Base-by-base conservation (phyloP, 2,797 vertebrate genomes). In the Esox masquinongy region DNA sequence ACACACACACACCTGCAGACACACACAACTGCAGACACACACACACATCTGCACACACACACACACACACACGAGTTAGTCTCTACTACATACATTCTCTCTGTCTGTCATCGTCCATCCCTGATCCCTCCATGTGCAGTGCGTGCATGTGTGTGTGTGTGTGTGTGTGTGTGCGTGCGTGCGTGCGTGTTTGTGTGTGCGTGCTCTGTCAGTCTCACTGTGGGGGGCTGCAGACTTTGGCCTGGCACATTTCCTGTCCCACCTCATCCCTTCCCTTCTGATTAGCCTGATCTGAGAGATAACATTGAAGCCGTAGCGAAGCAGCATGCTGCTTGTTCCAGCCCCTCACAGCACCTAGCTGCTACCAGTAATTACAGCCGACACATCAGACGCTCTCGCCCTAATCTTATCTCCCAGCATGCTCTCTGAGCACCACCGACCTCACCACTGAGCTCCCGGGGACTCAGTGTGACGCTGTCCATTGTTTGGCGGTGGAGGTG, bases 351-450 rank as follows among this genome's bases (percentile, higher is more conserved):
- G 36, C 24, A 8, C 47, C 47, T 15, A 14, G 7, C 69, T 17
- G 43, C 69, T 24, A 17, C 47, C n/a, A 26, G 24, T 94, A 84
- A 94, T 94, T 91, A 89, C 80, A 79, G 86, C 67, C 90, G 93
- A 91, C 90, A 92, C 83, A 72, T 75, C 80, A 79, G 71, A 77
- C 78, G 77, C 77, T 29, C 59, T 29, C 4, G 22, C 59, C 59
- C 59, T 29, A 22, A 63, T 63, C 87, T 85, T 82, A 19, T 66
- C 77, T 87, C 86, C 82, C 90, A 50, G 70, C 71, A 73, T 75
- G 39, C 79, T 64, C 19, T 47, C 34, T 12, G 12, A 19, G 43
- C 34, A 56, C 31, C 6, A 31, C 74, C 77, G 75, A 78, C 79
- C 79, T 64, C 47, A 79, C 64, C 16, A n/a, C 43, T 50, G 17